phyloP scores from a whole-genome alignment of 2,797 vertebrate species.

The Heterohyrax brucei region DNA sequence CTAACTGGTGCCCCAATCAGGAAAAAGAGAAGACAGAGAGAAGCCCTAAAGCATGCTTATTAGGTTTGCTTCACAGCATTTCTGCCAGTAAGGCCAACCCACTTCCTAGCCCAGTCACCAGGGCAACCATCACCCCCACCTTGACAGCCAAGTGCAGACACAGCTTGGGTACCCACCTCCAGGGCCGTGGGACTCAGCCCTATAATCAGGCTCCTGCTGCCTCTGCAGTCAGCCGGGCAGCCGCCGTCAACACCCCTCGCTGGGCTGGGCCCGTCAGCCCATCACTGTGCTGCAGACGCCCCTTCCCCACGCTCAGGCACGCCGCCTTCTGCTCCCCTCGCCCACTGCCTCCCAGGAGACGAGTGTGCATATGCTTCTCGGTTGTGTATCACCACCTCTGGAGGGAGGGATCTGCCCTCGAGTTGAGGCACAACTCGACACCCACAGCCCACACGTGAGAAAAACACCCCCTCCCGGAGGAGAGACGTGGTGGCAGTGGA shows the following conservation, averaged over 20 bases:
- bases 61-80: constrained; percentile 68
- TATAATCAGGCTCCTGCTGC: constrained; percentile 79
- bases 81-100: constrained; percentile 79
- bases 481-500: not conserved
- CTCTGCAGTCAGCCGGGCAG: constrained; percentile 67
- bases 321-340: not conserved
- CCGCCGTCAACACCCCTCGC: not conserved
- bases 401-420: constrained; percentile 49
- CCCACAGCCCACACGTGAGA: constrained; percentile 9
- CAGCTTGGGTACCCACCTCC: constrained; percentile 81
- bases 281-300: constrained; percentile 7
- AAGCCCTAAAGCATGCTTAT: constrained; percentile 16
- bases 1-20: not conserved
- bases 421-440: constrained; percentile 19
- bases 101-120: constrained; percentile 83
- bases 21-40: constrained; percentile 33
- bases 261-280: not conserved
- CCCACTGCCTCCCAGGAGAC: constrained; percentile 74
- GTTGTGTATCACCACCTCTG: constrained; percentile 29
- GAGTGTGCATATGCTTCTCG: constrained; percentile 30
- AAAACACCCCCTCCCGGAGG: not conserved
- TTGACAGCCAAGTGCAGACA: constrained; percentile 68
- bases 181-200: constrained; percentile 71
- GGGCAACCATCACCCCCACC: constrained; percentile 86
- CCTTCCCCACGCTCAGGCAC: not conserved